Base-by-base conservation (phyloP, 2,797 vertebrate species). In the Mus minutoides region DNA sequence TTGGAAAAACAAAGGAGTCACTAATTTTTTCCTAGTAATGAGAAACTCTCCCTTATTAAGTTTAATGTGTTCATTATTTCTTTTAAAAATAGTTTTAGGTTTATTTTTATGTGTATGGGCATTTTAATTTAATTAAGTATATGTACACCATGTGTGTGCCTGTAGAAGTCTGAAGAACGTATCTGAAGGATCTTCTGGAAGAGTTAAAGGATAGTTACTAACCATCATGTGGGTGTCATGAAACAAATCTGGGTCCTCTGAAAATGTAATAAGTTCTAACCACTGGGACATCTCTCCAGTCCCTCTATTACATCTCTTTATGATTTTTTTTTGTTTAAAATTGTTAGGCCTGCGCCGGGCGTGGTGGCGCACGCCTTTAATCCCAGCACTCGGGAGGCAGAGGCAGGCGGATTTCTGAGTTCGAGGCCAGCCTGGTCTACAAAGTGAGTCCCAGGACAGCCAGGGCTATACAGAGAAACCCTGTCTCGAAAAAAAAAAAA, bases 1-100 rank as follows among this genome's bases (percentile, higher is more conserved):
- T 37, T 17, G 17, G 22, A 94, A 87, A 96, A 92, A 90, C 75
- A 90, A 22, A 96, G 22, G 52, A 96, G 95, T 88, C 75, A 84
- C 29, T 83, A 73, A 73, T 89, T 93, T 96, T 76, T 97, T 94
- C 64, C 54, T 95, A 77, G 52, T 60, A 91, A 26, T 60, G 26
- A 96, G n/a, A 94, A 94, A 90, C 69, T 93, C 31, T 6, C 7
- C 67, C 29, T 80, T 91, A 52, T 78, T 82, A 77, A 94, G 80
- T 88, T 92, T 91, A 37, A 62, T 92, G 26, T 92, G 14, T 94
- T 96, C 46, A 31, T 89, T 77, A 37, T 67, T 71, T 85, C 43
- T 85, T 67, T 67, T 16, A 49, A 92, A 87, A 87, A 52, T 69
- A 69, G 67, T 85, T 85, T 85, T 85, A 85, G 31, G 52, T 85